Evolutionary conservation across 2,797 vertebrate genomes (phyloP).

Genomic region (Acanthiza pusilla): DNA sequence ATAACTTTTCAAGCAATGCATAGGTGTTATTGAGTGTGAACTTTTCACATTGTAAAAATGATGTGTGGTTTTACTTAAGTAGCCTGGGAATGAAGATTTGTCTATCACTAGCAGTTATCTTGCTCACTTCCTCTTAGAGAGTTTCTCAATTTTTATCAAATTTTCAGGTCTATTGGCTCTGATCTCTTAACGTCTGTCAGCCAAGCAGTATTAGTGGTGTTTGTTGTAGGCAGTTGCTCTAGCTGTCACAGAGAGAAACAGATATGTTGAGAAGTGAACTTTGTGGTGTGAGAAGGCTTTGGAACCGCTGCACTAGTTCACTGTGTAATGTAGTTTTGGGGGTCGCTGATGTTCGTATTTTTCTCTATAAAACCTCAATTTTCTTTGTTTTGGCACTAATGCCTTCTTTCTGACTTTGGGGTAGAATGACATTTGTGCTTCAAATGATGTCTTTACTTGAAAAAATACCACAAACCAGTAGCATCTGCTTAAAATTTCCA

Average conservation of each 20-base stretch:
- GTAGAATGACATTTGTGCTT: neutral
- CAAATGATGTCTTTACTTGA: neutral
- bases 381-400: neutral
- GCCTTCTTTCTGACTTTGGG: neutral
- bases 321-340: neutral
- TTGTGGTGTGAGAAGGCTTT: neutral
- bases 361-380: neutral
- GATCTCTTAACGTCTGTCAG: neutral
- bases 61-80: neutral
- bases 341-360: neutral
- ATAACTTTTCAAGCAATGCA: accelerated
- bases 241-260: neutral
- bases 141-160: neutral
- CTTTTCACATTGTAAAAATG: neutral
- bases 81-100: neutral
- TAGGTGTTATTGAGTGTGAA: neutral
- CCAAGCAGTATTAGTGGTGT: neutral
- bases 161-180: neutral
- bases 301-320: neutral
- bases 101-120: neutral
- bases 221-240: neutral
- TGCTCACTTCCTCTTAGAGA: neutral
- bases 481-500: neutral
- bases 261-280: neutral
- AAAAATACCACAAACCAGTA: neutral